Percentiles rank a stretch among this genome's conserved stretches.
Evolutionary conservation across 2,113 vertebrate species (phyloP).

Genomic region (Mobula birostris): DNA sequence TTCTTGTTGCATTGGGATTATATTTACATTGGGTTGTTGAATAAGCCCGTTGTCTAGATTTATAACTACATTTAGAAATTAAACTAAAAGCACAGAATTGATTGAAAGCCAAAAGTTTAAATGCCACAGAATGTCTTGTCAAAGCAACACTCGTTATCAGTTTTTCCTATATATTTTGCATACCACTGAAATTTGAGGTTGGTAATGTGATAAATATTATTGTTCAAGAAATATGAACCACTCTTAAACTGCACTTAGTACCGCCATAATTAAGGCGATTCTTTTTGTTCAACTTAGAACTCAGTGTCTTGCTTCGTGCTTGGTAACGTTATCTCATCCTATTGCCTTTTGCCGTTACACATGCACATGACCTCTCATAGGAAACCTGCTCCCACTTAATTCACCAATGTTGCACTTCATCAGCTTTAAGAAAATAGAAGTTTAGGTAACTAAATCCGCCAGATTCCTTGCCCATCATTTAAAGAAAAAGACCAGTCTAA

Average conservation of each 20-base stretch:
- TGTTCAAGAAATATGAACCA: neutral
- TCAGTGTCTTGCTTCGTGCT: neutral
- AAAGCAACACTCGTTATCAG: neutral
- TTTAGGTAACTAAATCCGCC: neutral
- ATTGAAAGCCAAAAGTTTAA: conserved; percentile 5
- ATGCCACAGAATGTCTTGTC: neutral
- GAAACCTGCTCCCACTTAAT: neutral
- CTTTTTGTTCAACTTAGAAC: neutral
- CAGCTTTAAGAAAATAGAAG: neutral
- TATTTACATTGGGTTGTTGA: conserved; percentile 40
- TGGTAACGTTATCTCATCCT: neutral
- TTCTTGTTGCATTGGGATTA: conserved; percentile 54
- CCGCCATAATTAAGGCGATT: neutral
- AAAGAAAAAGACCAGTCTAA: too few species aligned
- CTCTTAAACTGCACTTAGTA: neutral
- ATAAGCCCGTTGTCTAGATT: neutral
- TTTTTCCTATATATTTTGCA: neutral
- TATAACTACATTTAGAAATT: neutral
- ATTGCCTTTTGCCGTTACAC: neutral
- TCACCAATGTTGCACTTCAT: neutral
- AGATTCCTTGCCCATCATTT: neutral
- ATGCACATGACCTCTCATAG: neutral
- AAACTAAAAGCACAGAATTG: neutral
- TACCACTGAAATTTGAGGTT: neutral
- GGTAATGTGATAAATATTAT: neutral